Percentiles rank a stretch among this genome's conserved stretches.
Conservation (phyloP, 2,113 vertebrate genomes). For the Anser cygnoides region DNA sequence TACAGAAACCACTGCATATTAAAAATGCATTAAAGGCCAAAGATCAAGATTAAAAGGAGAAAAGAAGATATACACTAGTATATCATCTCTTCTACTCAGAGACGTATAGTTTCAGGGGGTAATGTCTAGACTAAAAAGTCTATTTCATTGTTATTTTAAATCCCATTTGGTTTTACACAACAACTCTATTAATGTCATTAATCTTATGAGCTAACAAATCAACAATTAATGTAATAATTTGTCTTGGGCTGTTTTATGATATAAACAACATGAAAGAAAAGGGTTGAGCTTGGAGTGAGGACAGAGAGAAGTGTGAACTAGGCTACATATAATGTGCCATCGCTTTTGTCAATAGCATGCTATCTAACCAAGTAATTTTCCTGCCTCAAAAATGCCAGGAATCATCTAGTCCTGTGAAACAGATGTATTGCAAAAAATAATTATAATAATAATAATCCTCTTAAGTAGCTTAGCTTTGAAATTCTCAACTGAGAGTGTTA, state of each 20-base stretch:
- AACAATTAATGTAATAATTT: background rate
- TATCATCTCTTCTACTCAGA: background rate
- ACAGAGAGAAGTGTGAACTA: background rate
- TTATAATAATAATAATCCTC: background rate
- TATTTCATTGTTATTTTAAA: background rate
- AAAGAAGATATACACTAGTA: background rate
- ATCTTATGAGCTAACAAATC: background rate
- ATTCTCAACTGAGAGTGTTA: background rate
- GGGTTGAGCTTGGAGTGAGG: background rate
- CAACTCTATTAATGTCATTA: background rate
- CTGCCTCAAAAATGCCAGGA: background rate
- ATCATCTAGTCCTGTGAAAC: background rate
- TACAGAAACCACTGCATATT: slow-evolving; percentile 14
- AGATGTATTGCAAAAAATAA: background rate
- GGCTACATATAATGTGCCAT: too few relatives aligned
- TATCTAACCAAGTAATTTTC: background rate
- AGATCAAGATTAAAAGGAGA: slow-evolving; percentile 7
- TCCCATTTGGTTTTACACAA: background rate
- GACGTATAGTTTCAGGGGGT: background rate
- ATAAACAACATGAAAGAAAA: background rate
- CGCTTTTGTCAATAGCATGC: background rate
- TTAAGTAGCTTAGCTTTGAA: background rate
- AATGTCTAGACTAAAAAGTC: background rate
- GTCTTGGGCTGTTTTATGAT: background rate
- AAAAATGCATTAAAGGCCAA: background rate